These are phyloP conservation scores for Xylocopa sonorina DNA, from an alignment of 1,140 invertebrate species.

Conservation along the genomic window DNA sequence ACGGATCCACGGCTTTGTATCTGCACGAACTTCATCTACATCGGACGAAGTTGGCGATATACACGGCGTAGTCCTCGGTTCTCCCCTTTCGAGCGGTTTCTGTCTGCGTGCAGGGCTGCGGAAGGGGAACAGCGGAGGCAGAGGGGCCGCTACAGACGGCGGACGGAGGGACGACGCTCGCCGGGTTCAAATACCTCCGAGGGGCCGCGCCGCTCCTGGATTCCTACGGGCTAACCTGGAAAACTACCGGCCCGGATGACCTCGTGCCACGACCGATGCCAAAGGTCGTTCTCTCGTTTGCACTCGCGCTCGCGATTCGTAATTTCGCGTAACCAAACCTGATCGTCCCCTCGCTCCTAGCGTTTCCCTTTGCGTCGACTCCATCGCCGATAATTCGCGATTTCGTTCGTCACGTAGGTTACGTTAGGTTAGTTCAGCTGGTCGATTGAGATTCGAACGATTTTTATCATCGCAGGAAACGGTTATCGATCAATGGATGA, in stretches of 20 bases:
- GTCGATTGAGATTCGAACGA: too few species aligned
- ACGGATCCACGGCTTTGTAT: constrained; percentile 14
- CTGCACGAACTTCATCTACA: constrained; percentile 40
- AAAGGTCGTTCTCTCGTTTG: constrained; percentile 43
- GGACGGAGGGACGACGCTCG: constrained; percentile 52
- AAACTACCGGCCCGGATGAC: constrained; percentile 49
- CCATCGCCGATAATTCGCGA: background rate
- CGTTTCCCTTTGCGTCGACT: background rate
- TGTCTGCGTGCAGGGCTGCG: constrained; percentile 27
- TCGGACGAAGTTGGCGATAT: constrained; percentile 50
- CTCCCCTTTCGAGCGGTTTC: constrained; percentile 51
- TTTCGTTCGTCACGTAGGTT: too few species aligned
- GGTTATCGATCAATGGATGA: too few species aligned
- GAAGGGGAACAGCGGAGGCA: constrained; percentile 36
- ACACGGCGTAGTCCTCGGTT: constrained; percentile 26
- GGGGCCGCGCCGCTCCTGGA: constrained; percentile 56
- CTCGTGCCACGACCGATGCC: constrained; percentile 43
- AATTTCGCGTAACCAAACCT: constrained; percentile 11
- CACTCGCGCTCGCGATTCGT: background rate
- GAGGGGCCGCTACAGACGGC: constrained; percentile 46
- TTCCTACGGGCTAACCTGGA: constrained; percentile 52
- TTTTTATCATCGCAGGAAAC: too few species aligned
- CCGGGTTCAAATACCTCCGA: constrained; percentile 69
- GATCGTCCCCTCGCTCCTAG: background rate
- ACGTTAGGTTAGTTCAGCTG: too few species aligned